These are phyloP conservation scores for Narcine bancroftii DNA, from an alignment of 2,113 vertebrate genomes.

Conservation along the genomic window DNA sequence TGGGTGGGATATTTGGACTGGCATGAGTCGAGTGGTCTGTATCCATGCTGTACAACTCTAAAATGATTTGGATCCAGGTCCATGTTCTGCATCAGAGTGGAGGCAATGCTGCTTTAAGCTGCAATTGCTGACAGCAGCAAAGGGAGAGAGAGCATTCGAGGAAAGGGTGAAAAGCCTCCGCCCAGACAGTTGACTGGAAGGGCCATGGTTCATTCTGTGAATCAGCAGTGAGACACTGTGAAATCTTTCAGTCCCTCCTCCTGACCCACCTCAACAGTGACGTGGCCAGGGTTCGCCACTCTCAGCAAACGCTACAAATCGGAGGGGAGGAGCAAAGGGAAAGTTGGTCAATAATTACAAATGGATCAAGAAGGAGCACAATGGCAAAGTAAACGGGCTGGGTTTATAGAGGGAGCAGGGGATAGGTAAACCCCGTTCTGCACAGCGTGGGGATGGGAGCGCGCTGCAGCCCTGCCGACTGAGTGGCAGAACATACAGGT, in stretches of 20 bases:
- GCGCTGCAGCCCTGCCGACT: neutral
- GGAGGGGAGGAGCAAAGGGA: neutral
- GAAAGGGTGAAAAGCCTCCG: slow-evolving; percentile 33
- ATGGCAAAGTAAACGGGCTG: neutral
- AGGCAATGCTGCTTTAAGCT: neutral
- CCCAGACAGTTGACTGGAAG: slow-evolving; percentile 2
- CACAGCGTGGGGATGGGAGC: slow-evolving; percentile 40
- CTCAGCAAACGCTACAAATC: neutral
- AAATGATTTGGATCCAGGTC: too few species aligned
- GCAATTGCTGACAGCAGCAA: slow-evolving; percentile 37
- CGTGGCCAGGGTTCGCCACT: neutral
- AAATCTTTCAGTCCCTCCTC: neutral
- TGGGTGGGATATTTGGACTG: too few species aligned
- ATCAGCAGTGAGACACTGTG: neutral
- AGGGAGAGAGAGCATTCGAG: slow-evolving; percentile 32
- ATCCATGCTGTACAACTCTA: too few species aligned
- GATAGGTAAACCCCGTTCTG: slow-evolving; percentile 24
- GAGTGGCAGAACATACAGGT: neutral
- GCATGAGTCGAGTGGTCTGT: too few species aligned
- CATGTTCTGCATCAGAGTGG: neutral
- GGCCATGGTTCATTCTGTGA: neutral
- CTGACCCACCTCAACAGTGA: neutral
- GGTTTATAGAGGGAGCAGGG: neutral
- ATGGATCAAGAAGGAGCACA: neutral
- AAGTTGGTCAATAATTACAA: neutral